Evolutionary conservation across 2,888 invertebrate genomes (phyloP), one percentile per base, ranked within the genome.

Genomic region (Mimachlamys varia): DNA sequence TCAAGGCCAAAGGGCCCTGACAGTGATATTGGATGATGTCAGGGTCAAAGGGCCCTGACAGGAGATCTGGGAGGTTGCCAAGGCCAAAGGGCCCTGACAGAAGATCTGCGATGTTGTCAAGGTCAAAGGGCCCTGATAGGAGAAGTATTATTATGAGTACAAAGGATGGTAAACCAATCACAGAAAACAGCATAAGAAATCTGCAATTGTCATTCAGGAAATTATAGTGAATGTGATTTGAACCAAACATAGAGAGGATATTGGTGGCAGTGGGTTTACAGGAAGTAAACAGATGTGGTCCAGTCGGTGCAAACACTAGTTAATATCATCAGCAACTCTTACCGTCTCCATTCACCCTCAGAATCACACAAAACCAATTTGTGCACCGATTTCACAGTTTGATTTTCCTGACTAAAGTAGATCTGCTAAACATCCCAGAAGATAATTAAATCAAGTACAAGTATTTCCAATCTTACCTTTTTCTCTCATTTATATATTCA

Each of bases 161-260:
- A n/a, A n/a, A n/a, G 33, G 76, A 12, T 76, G 76, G 76, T 76
- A 76, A 33, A 76, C 76, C 33, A 33, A 10, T 76, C 27, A 76
- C 19, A 7, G 27, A 76, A 76, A 76, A 76, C 33, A 12, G 22
- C 76, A 76, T 15, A 76, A 33, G 0, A 76, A 76, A 76, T 33
- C 76, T 76, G 76, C 33, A 76, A 33, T 76, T 76, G 76, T 76
- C 76, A 76, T 76, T 33, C 76, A 76, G 76, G 76, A 76, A 76
- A 76, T 76, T 19, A 76, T 33, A 76, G 76, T 76, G 62, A 27
- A 76, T 76, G 33, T 33, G 76, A 76, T 76, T 76, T 0, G 62
- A 22, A 22, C 62, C 62, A 12, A 76, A 76, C 33, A 76, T 33
- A 76, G 76, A 76, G 33, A 76, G 76, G 76, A 76, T 15, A 76